Base-by-base conservation (phyloP, 2,797 vertebrate species). In the Eulemur mongoz region DNA sequence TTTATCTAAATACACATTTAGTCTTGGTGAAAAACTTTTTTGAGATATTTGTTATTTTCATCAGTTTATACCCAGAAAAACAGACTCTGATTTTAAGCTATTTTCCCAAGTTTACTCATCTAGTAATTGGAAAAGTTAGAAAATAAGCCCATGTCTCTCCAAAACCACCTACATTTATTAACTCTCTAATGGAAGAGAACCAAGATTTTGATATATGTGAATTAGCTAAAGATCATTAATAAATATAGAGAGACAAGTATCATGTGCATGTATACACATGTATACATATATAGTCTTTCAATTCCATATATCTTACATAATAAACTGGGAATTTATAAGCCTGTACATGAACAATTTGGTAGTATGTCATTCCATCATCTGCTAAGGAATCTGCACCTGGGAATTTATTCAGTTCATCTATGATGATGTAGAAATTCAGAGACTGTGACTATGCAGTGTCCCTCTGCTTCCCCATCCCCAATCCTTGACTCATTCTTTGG, bases 1-100 rank as follows among this genome's bases (percentile, higher is more conserved):
- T 35, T 95, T 76, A 87, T 40, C 17, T 86, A 80, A 83, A 79
- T 30, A 50, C 20, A 95, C 61, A 88, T 43, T 93, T 93, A 83
- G 76, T 61, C 30, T 90, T 57, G 6, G 84, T 50, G 27, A 23
- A 32, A 89, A 79, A 78, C 27, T 25, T 4, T 35, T 63, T n/a
- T 48, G 65, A 79, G 11, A 67, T 32, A 57, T 75, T 79, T 69
- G 35, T 59, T 82, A 93, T 81, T 78, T 59, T 14, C 27, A 48
- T 40, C 27, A 73, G 27, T 59, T 40, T 95, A 78, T 11, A 81
- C 54, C 23, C 59, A 35, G 93, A 80, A n/a, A 78, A 95, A 67
- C 17, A 80, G 20, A 73, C 6, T 89, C 75, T 73, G 35, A 63
- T 43, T 20, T 12, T 14, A 93, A 69, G 17, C 48, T 27, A 69